Conservation (phyloP, 2,888 invertebrate species). For the Drosophila flavopinicola region DNA sequence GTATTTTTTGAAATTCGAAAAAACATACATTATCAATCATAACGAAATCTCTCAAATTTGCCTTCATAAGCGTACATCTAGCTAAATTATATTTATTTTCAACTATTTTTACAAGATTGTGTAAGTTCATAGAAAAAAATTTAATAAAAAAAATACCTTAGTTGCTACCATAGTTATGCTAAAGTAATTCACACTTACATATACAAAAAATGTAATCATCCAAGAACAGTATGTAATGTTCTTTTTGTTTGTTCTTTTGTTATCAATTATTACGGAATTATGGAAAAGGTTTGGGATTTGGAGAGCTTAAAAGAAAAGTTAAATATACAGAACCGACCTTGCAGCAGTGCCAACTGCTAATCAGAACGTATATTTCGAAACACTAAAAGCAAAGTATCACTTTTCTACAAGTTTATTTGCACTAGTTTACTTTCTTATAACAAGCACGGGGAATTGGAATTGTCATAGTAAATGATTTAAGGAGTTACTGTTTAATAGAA, state of each 20-base stretch:
- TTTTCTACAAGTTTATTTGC: slow-evolving; percentile 74
- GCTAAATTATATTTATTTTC: slow-evolving; percentile 78
- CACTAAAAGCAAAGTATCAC: slow-evolving; percentile 65
- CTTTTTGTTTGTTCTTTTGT: slow-evolving; percentile 3
- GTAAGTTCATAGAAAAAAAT: slow-evolving; percentile 72
- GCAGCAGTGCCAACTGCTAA: slow-evolving; percentile 10
- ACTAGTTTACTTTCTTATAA: slow-evolving; percentile 70
- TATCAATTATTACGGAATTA: slow-evolving; percentile 20
- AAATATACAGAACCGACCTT: slow-evolving; percentile 13
- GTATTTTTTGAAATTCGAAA: slow-evolving; percentile 28
- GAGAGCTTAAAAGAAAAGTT: slow-evolving; percentile 26
- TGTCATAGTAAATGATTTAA: slow-evolving; percentile 53
- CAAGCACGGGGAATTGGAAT: slow-evolving; percentile 73
- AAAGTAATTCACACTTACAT: slow-evolving; percentile 58
- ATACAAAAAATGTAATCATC: slow-evolving; percentile 43
- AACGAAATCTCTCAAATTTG: slow-evolving; percentile 35
- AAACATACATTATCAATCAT: too few species aligned
- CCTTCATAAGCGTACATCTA: slow-evolving; percentile 70
- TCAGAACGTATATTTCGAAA: slow-evolving; percentile 24
- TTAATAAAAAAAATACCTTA: slow-evolving; percentile 66
- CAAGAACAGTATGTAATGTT: slow-evolving; percentile 26
- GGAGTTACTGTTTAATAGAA: slow-evolving; percentile 41
- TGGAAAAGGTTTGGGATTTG: slow-evolving; percentile 13
- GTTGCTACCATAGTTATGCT: slow-evolving; percentile 62
- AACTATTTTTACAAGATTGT: slow-evolving; percentile 78